Percentiles rank a stretch among this genome's conserved stretches.
Conservation (phyloP, 2,888 invertebrate species). For the Caenorhabditis sp. region DNA sequence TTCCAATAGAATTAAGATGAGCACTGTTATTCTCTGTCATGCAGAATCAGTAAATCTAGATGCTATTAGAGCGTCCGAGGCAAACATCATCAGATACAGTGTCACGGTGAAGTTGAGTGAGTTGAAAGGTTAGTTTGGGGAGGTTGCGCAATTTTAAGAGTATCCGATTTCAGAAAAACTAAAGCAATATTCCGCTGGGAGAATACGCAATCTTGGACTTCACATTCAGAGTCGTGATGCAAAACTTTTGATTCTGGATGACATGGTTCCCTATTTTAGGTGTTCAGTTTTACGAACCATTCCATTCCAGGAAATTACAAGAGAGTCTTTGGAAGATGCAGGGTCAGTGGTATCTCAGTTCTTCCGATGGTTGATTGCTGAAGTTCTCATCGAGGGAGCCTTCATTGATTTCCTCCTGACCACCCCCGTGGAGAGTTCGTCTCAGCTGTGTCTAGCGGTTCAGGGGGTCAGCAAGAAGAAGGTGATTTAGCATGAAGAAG, state of each 20-base stretch:
- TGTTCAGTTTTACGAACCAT: background rate
- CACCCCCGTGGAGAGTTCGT: conserved; percentile 55
- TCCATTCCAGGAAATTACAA: conserved; percentile 54
- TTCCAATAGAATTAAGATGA: conserved; percentile 35
- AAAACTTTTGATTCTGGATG: conserved; percentile 59
- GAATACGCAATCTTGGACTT: conserved; percentile 69
- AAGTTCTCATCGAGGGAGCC: conserved; percentile 68
- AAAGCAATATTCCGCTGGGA: conserved; percentile 33
- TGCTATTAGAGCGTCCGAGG: conserved; percentile 59
- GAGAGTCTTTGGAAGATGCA: conserved; percentile 54
- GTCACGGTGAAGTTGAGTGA: conserved; percentile 48
- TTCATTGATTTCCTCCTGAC: conserved; percentile 74
- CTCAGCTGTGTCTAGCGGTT: conserved; percentile 60
- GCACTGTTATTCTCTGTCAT: conserved; percentile 69
- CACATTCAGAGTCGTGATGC: conserved; percentile 70
- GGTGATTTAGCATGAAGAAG: background rate
- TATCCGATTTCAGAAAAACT: conserved; percentile 31
- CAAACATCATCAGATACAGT: conserved; percentile 59
- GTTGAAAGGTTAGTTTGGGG: conserved; percentile 51
- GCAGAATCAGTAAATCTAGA: conserved; percentile 67
- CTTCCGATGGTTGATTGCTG: conserved; percentile 64
- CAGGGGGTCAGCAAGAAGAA: conserved; percentile 69
- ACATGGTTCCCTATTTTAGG: conserved; percentile 38
- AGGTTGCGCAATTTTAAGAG: background rate
- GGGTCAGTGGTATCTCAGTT: conserved; percentile 59